phyloP scores from a whole-genome alignment of 2,113 vertebrate genomes.

The Lepisosteus oculatus region DNA sequence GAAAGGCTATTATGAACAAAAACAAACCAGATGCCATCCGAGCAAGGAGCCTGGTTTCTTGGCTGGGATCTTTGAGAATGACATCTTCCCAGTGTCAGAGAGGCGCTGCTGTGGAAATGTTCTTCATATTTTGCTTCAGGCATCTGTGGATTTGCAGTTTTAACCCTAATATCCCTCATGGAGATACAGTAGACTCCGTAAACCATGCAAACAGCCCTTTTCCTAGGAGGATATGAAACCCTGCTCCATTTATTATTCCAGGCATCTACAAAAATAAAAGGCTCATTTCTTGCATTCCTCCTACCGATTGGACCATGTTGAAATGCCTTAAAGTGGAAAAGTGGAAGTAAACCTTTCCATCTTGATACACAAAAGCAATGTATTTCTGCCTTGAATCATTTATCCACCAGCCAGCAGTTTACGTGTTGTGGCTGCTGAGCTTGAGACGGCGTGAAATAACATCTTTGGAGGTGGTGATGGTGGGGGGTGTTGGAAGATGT shows the following conservation, averaged over 20 bases:
- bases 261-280: slow-evolving; percentile 52
- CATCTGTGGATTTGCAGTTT: slow-evolving; percentile 22
- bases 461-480: too few species aligned
- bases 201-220: slow-evolving; percentile 47
- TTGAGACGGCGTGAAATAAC: too few species aligned
- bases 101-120: not conserved
- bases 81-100: not conserved
- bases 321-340: not conserved
- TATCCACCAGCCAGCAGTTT: too few species aligned
- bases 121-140: not conserved
- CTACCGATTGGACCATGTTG: slow-evolving; percentile 23
- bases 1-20: too few species aligned
- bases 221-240: slow-evolving; percentile 58
- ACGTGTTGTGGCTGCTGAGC: too few species aligned
- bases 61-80: not conserved
- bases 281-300: slow-evolving; percentile 33
- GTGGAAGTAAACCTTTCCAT: not conserved
- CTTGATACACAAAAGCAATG: too few species aligned
- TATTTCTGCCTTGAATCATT: too few species aligned
- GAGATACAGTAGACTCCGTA: slow-evolving; percentile 37
- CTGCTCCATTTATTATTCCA: slow-evolving; percentile 54
- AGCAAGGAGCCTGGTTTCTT: not conserved
- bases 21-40: too few species aligned
- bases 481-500: too few species aligned
- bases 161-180: slow-evolving; percentile 36